Evolutionary conservation across 2,888 invertebrate species (phyloP), one percentile per base, ranked within the genome.

Genomic region (Ectemnius cavifrons): DNA sequence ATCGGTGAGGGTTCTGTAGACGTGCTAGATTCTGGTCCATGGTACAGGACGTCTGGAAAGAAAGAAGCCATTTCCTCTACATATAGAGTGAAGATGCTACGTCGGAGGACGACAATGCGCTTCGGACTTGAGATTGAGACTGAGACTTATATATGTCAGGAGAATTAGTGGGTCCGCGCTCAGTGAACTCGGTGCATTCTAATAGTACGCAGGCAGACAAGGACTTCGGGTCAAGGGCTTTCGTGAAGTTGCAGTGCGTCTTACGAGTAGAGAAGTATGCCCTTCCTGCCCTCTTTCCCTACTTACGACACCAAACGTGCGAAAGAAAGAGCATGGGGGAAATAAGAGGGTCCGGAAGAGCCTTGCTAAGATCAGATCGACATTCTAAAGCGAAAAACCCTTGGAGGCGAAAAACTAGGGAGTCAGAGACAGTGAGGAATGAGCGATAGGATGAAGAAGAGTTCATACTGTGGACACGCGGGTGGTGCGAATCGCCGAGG

Each of bases 1-100:
- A 92, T 88, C 86, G 92, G 92, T 87, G 92, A 92, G 89, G 91
- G 91, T 90, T 92, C 92, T 86, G 91, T 91, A 86, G 92, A 92
- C 88, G 91, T 91, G 89, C 92, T 91, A 87, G 91, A 92, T 89
- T 92, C 91, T 89, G 90, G 90, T 87, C 91, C 91, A 88, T 91
- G 91, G 89, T 91, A 91, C 88, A 91, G 86, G 89, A 91, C 90
- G 90, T 91, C 91, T 91, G 84, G 1, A 58, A 63, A 47, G 37
- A 64, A 46, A 49, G 4, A 46, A 75, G 71, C 23, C 47, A 59
- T 20, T 77, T 71, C 46, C 46, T 58, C 47, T 64, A 23, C 23
- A 23, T 23, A 60, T 16, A 5, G 18, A 60, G 52, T 52, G n/a
- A 16, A 16, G 52, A 16, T 11, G 4, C 52, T 52, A 20, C 58